Conservation (phyloP, 2,888 invertebrate species). For the Drosophila borealis region DNA sequence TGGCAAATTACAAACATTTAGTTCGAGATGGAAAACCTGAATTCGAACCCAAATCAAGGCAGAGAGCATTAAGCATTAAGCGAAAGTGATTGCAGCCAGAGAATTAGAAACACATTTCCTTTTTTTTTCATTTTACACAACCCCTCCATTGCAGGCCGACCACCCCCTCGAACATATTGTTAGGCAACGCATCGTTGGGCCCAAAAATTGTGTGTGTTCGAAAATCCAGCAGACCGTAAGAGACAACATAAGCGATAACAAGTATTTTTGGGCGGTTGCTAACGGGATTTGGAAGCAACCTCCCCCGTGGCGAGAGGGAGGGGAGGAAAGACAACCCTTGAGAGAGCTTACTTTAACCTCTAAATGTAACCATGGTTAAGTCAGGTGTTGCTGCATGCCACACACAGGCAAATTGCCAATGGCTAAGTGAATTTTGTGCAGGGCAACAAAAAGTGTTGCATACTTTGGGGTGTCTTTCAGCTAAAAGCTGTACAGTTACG, state of each 20-base stretch:
- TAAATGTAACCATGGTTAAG: constrained; percentile 41
- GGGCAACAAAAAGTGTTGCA: constrained; percentile 23
- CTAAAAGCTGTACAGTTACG: not conserved
- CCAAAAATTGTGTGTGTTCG: constrained; percentile 40
- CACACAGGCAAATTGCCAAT: constrained; percentile 57
- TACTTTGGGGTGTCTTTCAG: constrained; percentile 22
- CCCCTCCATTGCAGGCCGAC: no score
- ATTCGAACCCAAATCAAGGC: constrained; percentile 59
- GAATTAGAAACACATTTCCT: constrained; percentile 62
- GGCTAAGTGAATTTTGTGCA: constrained; percentile 51
- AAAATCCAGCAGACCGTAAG: constrained; percentile 80
- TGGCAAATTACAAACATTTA: constrained; percentile 70
- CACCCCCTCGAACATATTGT: not conserved
- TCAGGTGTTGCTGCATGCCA: constrained; percentile 60
- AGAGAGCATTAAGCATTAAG: constrained; percentile 48
- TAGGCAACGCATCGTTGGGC: constrained; percentile 34
- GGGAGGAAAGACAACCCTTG: constrained; percentile 1
- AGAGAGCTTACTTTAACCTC: not conserved
- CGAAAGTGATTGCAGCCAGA: constrained; percentile 60
- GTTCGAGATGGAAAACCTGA: constrained; percentile 39
- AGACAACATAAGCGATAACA: constrained; percentile 78
- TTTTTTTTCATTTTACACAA: not conserved
- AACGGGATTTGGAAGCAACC: constrained; percentile 52
- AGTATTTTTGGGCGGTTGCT: constrained; percentile 62
- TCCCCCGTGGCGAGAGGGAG: not conserved